These are phyloP conservation scores for Drosophila leontia DNA, from an alignment of 1,140 invertebrate species.

Conservation along the genomic window DNA sequence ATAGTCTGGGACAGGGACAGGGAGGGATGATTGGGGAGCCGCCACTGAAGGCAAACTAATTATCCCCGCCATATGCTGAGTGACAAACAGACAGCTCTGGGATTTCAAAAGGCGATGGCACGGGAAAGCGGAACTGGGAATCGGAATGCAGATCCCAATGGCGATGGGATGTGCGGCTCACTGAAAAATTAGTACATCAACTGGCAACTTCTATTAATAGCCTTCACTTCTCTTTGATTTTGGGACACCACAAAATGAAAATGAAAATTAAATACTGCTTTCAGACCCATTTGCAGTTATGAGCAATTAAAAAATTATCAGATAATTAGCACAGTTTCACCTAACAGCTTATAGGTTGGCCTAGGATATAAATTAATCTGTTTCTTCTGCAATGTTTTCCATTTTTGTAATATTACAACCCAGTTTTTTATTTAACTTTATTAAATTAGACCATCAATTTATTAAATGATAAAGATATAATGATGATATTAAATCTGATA, in stretches of 20 bases:
- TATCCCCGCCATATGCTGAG: constrained; percentile 52
- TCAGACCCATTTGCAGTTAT: background rate
- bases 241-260: background rate
- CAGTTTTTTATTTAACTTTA: background rate
- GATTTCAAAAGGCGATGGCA: constrained; percentile 28
- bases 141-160: constrained; percentile 18
- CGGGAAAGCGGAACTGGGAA: constrained; percentile 13
- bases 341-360: background rate
- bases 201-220: constrained; percentile 51
- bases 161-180: constrained; percentile 60
- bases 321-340: background rate
- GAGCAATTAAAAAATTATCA: background rate
- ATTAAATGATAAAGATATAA: background rate
- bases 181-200: constrained; percentile 60
- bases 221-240: constrained; percentile 17
- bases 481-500: constrained; percentile 1
- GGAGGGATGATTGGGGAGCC: constrained; percentile 28
- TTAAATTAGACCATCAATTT: background rate
- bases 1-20: background rate
- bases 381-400: background rate
- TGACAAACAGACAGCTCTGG: constrained; percentile 49
- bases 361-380: background rate
- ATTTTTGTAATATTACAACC: no score
- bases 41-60: constrained; percentile 49
- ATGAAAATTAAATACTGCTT: constrained; percentile 1